A percentile compares a stretch with the other conserved stretches of the same genome.
Conservation (phyloP, 2,113 vertebrate genomes). For the Symphodus melops region DNA sequence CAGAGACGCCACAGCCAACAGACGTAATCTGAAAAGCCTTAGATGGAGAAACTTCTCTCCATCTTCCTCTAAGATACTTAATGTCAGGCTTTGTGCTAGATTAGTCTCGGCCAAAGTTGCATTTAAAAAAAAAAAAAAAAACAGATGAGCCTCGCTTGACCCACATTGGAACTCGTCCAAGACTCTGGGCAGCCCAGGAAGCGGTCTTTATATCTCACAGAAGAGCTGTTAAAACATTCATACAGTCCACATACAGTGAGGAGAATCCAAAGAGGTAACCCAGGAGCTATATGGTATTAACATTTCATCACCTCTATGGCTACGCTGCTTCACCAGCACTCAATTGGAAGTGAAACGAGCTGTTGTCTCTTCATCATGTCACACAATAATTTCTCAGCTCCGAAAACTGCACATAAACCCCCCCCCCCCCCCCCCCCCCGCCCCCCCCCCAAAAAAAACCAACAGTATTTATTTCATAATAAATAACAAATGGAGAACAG, state of each 20-base stretch:
- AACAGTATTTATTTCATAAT: slow-evolving; percentile 61
- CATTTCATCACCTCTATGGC: slow-evolving; percentile 70
- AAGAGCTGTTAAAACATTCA: slow-evolving; percentile 72
- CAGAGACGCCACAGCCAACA: slow-evolving; percentile 58
- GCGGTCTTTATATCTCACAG: slow-evolving; percentile 65
- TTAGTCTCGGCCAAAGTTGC: slow-evolving; percentile 76
- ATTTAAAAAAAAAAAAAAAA: slow-evolving; percentile 68
- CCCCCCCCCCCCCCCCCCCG: too few relatives aligned
- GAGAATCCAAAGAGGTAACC: slow-evolving; percentile 66
- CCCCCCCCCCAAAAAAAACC: too few relatives aligned
- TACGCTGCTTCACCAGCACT: slow-evolving; percentile 55
- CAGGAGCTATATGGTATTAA: slow-evolving; percentile 71
- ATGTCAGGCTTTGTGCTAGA: slow-evolving; percentile 74
- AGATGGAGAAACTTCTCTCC: slow-evolving; percentile 70
- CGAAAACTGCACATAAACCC: slow-evolving; percentile 50
- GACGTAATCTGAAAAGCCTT: slow-evolving; percentile 77
- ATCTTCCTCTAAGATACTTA: slow-evolving; percentile 81
- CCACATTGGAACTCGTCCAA: slow-evolving; percentile 74
- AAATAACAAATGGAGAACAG: slow-evolving; percentile 27
- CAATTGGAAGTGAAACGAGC: slow-evolving; percentile 45
- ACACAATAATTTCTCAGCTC: slow-evolving; percentile 62
- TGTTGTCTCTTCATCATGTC: slow-evolving; percentile 72
- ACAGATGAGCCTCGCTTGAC: slow-evolving; percentile 74
- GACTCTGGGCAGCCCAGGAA: slow-evolving; percentile 51
- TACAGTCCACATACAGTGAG: slow-evolving; percentile 64